A percentile compares a stretch with the other conserved stretches of the same genome.
These are phyloP conservation scores for Clarias fuscus DNA, from an alignment of 2,797 vertebrate species.

Conservation along the genomic window DNA sequence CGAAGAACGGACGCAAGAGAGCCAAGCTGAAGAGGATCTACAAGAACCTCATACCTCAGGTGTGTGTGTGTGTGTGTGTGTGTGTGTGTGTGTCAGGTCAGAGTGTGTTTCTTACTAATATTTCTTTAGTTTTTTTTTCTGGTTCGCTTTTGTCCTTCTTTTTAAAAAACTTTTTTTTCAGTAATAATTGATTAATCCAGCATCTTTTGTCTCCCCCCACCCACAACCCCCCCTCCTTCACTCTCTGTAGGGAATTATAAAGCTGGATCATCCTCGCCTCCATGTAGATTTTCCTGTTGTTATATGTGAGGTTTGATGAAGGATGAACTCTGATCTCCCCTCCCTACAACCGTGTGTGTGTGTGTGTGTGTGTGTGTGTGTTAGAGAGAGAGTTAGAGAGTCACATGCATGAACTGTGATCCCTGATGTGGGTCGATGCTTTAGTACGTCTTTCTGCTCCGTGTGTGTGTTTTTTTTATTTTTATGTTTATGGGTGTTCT, in stretches of 20 bases:
- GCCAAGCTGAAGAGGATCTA: constrained; percentile 96
- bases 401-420: constrained; percentile 14
- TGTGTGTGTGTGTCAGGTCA: constrained; percentile 50
- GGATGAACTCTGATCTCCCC: background rate
- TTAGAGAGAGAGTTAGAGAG: background rate
- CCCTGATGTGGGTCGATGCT: background rate
- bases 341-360: background rate
- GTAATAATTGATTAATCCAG: background rate
- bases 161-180: background rate
- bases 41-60: constrained; percentile 98
- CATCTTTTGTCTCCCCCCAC: background rate
- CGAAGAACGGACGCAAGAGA: constrained; percentile 92
- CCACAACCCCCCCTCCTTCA: background rate
- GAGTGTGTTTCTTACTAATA: background rate
- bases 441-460: background rate
- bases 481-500: background rate
- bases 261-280: constrained; percentile 24
- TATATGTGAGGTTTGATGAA: constrained; percentile 29
- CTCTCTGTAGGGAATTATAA: constrained; percentile 9
- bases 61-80: background rate
- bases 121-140: background rate
- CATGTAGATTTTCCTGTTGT: constrained; percentile 22
- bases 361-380: constrained; percentile 19
- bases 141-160: background rate
- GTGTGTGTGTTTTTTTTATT: too few relatives aligned